Evolutionary conservation across 2,888 invertebrate species (phyloP).

Genomic region (Drepana falcataria): DNA sequence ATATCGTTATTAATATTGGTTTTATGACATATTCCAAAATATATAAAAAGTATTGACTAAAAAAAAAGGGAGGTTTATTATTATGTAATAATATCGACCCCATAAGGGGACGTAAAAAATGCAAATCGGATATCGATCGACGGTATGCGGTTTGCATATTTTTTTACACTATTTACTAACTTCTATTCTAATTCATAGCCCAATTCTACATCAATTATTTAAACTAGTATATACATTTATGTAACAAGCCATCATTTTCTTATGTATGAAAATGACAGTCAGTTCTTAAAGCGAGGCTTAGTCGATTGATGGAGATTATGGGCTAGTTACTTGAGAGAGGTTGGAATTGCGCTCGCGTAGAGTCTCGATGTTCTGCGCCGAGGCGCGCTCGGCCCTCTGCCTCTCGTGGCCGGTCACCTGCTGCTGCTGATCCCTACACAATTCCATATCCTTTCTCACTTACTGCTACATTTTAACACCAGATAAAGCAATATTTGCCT

Average conservation of each 20-base stretch:
- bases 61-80: neutral
- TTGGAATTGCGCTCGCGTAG: constrained; percentile 28
- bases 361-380: constrained; percentile 30
- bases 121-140: too few relatives aligned
- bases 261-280: neutral
- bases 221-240: neutral
- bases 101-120: too few relatives aligned
- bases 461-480: neutral
- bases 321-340: constrained; percentile 29
- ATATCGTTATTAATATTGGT: neutral
- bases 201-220: neutral
- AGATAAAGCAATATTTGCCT: too few relatives aligned
- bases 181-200: neutral
- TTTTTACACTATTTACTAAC: too few relatives aligned
- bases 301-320: neutral
- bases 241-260: neutral
- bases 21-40: too few relatives aligned
- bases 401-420: constrained; percentile 27
- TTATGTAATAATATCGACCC: neutral
- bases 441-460: neutral
- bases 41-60: too few relatives aligned
- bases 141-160: too few relatives aligned
- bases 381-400: constrained; percentile 21
- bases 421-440: constrained; percentile 32
- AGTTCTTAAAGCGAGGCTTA: neutral